Base-by-base conservation (phyloP, 2,888 invertebrate genomes). In the Oxyteleia sp. region DNA sequence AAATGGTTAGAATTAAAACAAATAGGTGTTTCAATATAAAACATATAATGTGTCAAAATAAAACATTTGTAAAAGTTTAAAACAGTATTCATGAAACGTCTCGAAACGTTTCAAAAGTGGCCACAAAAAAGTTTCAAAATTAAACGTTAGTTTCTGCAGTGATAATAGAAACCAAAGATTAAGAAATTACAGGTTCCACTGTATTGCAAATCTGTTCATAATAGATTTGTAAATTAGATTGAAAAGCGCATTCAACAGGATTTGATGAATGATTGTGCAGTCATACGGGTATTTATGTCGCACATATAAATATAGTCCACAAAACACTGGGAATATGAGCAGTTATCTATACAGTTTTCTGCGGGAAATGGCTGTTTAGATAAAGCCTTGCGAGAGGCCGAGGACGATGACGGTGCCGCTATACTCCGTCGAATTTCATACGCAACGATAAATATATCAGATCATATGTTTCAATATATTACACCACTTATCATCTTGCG, bases 391-490 rank as follows among this genome's bases (percentile, higher is more conserved):
- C 63, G 66, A 81, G 75, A 69, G 49, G 51, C 78, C 74, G 74
- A 83, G 81, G 88, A 84, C 85, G 87, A 90, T 89, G 88, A 82
- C 87, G 89, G 89, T 87, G 88, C 90, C 90, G 85, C 85, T 82
- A 86, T 72, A 76, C 49, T 63, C 59, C 53, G 72, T 83, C 82
- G 84, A 85, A 85, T 85, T 87, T 87, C 81, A 69, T 69, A 57
- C 45, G 16, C 45, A 49, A 47, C 23, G 84, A 83, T 83, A 81
- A 81, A 68, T 57, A 49, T 83, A 83, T 79, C 61, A 55, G 75
- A 82, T 82, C 45, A 45, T 84, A 85, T 85, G 74, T 45, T 72
- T 64, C 81, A 83, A 84, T 84, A 61, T 72, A 79, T 59, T 76
- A 82, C 78, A 13, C 23, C 13, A 0, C 7, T 61, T 29, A 61